Percentiles rank a stretch among this genome's conserved stretches.
Evolutionary conservation across 2,113 vertebrate species (phyloP).

Genomic region (Alethe diademata): DNA sequence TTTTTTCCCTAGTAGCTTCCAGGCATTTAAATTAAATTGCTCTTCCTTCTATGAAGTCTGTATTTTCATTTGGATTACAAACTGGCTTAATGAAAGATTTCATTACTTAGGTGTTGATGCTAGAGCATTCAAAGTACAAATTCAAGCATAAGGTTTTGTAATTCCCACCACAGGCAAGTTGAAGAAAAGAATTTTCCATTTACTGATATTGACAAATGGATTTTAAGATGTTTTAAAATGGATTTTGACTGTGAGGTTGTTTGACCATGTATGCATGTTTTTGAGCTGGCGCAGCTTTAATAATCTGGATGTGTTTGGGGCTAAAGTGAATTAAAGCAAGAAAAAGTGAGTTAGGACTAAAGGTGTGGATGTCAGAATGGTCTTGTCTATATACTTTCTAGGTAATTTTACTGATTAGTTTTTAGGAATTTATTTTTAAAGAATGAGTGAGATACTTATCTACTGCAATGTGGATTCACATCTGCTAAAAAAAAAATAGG

Average conservation of each 20-base stretch:
- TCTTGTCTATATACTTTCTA: background rate
- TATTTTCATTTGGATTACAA: background rate
- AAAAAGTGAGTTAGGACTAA: background rate
- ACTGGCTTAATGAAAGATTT: background rate
- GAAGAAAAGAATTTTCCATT: background rate
- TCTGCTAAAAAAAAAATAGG: background rate
- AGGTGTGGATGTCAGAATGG: background rate
- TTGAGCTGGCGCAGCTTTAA: background rate
- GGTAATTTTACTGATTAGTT: background rate
- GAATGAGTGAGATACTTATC: background rate
- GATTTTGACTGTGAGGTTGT: background rate
- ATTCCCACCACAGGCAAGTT: background rate
- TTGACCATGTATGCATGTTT: background rate
- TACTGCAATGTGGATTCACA: background rate
- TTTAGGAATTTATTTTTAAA: background rate
- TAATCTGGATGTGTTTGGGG: background rate
- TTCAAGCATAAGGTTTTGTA: background rate
- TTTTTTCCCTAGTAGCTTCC: background rate
- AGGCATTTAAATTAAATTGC: background rate
- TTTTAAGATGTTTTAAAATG: background rate
- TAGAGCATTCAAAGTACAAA: background rate
- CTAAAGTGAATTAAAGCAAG: background rate
- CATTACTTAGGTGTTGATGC: background rate
- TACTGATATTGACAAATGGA: background rate
- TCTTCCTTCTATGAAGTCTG: background rate